Base-by-base conservation (phyloP, 53 echinoderm and acorn worm species). In the Echinometra lucunter region DNA sequence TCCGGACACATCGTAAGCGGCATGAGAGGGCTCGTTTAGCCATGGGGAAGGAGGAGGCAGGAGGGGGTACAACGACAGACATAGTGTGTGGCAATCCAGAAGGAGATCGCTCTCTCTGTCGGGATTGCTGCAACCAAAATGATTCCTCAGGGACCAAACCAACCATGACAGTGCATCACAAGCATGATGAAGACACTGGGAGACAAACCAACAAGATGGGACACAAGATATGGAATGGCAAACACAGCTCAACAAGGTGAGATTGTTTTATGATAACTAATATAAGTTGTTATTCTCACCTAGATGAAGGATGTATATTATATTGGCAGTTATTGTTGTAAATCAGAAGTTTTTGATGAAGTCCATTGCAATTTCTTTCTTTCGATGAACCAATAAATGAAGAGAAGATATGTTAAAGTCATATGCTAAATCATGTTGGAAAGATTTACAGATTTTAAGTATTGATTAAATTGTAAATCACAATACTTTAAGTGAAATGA, bases 101-200 rank as follows among this genome's bases (percentile, higher is more conserved):
- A 37, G 98, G 97, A 18, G 98, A 98, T 91, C 95, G 96, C 34
- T 97, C 95, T 89, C 89, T 98, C 30, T 98, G 98, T 80, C 95
- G 98, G 13, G 98, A 97, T 74, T 98, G 98, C 96, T 98, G 98
- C 83, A 97, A 96, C 74, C 96, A 97, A 67, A 97, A 97, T 27
- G 97, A 95, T 90, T 92, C 96, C 58, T 69, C 94, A 58, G 94
- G 94, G 58, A 63, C 58, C 44, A 83, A 83, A 58, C 94, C 83
- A 58, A 44, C 94, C 1, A 66, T 83, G 94, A 94, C 67, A 38
- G 49, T 83, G 44, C 83, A 94, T 83, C 94, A 94, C 66, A 82
- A 85, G 40, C 94, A 94, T 45, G 58, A n/a, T 82, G 85, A 85
- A 25, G 94, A 94, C 11, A 40, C 25, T 11, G 85, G 85, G 63